Base-by-base conservation (phyloP, 2,113 vertebrate genomes). In the Macquaria ambigua region DNA sequence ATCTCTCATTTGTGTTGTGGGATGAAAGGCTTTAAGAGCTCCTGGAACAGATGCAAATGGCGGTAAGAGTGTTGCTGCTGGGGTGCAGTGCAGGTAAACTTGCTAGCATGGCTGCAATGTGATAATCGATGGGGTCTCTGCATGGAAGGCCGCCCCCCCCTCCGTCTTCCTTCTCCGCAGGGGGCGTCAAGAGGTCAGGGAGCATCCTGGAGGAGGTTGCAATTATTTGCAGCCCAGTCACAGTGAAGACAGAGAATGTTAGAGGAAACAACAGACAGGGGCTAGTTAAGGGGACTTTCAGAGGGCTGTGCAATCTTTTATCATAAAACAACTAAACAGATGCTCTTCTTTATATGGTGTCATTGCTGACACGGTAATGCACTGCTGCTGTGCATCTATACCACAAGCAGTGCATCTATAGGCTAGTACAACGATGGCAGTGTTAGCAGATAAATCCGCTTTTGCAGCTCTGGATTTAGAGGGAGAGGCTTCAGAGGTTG, bases 1-100 rank as follows among this genome's bases (percentile, higher is more conserved):
- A 90, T 84, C 88, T 90, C 74, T 88, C 66, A 61, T 86, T 92
- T 91, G 82, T 89, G 80, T 84, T 67, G 80, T 23, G 67, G 91
- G 90, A 89, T 89, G 63, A 82, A 87, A 75, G 70, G 86, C n/a
- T 88, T 90, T 84, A 84, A 74, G 46, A 85, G 86, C 81, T 87
- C 55, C 69, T 82, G 77, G 85, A 84, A 58, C 88, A 81, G 68
- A 91, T 86, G 75, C 92, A 86, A 89, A 90, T 46, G 50, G 74
- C 59, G 68, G 21, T 20, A 46, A 78, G 50, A 74, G 56, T 64
- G 83, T 62, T 72, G 62, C 75, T 76, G 74, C 74, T 18, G 43
- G 20, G 48, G 28, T 23, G 16, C 18, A 53, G 63, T 2, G 9
- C 59, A 8, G 67, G 64, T 63, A 50, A 80, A 66, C 31, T 1